Base-by-base conservation (phyloP, 2,797 vertebrate genomes). In the Diplodus sargus region DNA sequence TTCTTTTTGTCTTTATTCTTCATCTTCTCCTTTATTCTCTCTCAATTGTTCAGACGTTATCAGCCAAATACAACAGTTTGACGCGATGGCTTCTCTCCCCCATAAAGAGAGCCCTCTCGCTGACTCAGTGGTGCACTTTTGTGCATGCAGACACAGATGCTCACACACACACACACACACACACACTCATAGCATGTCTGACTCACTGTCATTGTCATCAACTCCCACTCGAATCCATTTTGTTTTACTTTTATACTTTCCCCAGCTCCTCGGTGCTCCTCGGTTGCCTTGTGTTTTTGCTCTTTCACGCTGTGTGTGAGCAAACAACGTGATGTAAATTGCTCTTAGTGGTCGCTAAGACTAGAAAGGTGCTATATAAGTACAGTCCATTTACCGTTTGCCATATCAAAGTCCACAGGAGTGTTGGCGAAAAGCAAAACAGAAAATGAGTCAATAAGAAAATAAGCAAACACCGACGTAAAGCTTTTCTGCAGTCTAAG, bases 61-160 rank as follows among this genome's bases (percentile, higher is more conserved):
- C 1, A 1, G 64, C 70, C 45, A 28, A 59, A 23, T 81, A 79
- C 73, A 68, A 57, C 77, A 69, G 81, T 79, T 78, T 87, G 64
- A 79, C 60, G 73, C 0, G 15, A 57, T 66, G 61, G 70, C 65
- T 67, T 78, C 78, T 89, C 88, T 83, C 54, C 18, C 11, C 42
- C 66, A 64, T 62, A 56, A 66, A 81, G 60, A 75, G 45, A 73
- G 66, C 8, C 42, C 60, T 62, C 28, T 15, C 62, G 30, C 70
- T 87, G 85, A 89, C 58, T 85, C 81, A 74, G 60, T n/a, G 42
- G 68, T 74, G 70, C 69, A 66, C 67, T 53, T 45, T 16, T 53
- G 14, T 6, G 7, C 63, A 18, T 16, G 13, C 62, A 53, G 15
- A 72, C 30, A 6, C 54, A 64, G 4, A 76, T 16, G 18, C 23